Percentiles rank a stretch among this genome's conserved stretches.
Conservation (phyloP, 2,888 invertebrate genomes). For the Rhyacophila evoluta region DNA sequence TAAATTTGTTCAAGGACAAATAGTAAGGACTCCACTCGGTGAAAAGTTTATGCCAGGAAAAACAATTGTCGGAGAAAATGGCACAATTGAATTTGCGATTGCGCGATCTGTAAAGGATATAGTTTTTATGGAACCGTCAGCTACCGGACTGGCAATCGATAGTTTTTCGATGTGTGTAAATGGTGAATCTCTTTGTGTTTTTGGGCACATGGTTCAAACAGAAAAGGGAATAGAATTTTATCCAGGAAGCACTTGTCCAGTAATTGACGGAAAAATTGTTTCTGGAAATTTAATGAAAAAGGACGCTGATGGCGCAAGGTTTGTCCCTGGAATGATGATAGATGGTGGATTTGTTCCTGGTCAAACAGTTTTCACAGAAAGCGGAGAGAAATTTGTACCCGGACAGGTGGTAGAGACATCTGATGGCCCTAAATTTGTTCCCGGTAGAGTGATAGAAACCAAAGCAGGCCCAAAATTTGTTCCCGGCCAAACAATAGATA, state of each 20-base stretch:
- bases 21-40: constrained; percentile 71
- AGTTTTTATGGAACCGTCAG: constrained; percentile 68
- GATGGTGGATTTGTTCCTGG: constrained; percentile 78
- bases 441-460: constrained; percentile 82
- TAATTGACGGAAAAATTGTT: constrained; percentile 71
- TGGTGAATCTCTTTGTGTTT: constrained; percentile 70
- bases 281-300: constrained; percentile 75
- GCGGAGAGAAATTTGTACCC: constrained; percentile 78
- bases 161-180: constrained; percentile 69
- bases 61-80: constrained; percentile 66
- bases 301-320: constrained; percentile 72
- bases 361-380: constrained; percentile 77
- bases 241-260: constrained; percentile 70
- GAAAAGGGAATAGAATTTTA: constrained; percentile 75
- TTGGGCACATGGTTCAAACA: constrained; percentile 77
- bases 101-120: constrained; percentile 72
- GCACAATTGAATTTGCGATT: constrained; percentile 71
- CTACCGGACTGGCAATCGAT: constrained; percentile 71
- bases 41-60: constrained; percentile 75
- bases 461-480: constrained; percentile 75
- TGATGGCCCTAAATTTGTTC: constrained; percentile 79
- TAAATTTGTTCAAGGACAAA: constrained; percentile 76
- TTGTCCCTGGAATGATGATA: constrained; percentile 78
- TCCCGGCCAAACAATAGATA: constrained; percentile 80
- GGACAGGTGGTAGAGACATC: constrained; percentile 80